Base-by-base conservation (phyloP, 1,140 invertebrate species). In the Neodiprion virginianus region DNA sequence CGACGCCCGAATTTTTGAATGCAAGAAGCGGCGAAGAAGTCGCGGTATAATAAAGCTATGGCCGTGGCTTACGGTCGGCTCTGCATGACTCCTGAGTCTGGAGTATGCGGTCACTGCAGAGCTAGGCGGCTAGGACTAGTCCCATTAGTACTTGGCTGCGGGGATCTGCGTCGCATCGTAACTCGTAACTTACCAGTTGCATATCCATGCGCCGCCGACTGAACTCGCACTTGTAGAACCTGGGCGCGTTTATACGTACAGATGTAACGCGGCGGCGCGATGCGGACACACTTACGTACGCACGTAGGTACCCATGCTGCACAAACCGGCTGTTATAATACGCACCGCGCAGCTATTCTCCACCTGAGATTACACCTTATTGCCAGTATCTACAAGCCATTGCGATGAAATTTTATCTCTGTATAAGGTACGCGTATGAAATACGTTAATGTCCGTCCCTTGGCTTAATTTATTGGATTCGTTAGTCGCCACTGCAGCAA, bases 151-250 rank as follows among this genome's bases (percentile, higher is more conserved):
- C 75, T 81, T 78, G 77, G 75, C 49, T 69, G 49, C 53, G 66
- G 71, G 78, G 68, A 81, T 81, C 80, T 69, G 48, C 72, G 72
- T 65, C 69, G 65, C 72, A 76, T 74, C 80, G 75, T 81, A 81
- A 72, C 78, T 74, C 80, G 75, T 81, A 81, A 81, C 73, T 81
- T 79, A 79, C 75, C 79, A 77, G 79, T 77, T 81, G 79, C 28
- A 40, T 40, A 40, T 40, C 28, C 28, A 40, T 40, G 28, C 28
- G 5, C 28, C 28, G 28, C 28, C 79, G 75, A 75, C 79, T 76
- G 80, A 74, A 78, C 76, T 81, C 75, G 76, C 76, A 79, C 78
- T 79, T 81, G 28, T 40, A 40, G 28, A 40, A 40, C 28, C 28
- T 40, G 28, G 28, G 28, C 28, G 28, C 28, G 28, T 40, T 40